A percentile compares a stretch with the other conserved stretches of the same genome.
These are phyloP conservation scores for Ciconia nigra DNA, from an alignment of 2,797 vertebrate species.

Conservation along the genomic window DNA sequence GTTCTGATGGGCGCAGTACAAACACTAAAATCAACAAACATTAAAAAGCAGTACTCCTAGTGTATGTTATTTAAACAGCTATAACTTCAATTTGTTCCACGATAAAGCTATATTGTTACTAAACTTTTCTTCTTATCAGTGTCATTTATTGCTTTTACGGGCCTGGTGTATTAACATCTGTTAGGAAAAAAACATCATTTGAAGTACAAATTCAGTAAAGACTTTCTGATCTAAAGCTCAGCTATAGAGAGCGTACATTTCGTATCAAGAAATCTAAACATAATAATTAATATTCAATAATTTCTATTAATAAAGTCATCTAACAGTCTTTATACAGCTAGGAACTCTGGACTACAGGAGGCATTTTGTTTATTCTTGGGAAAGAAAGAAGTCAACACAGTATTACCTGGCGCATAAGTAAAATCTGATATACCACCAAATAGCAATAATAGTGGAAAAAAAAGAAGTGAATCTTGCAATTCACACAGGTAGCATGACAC, in stretches of 20 bases:
- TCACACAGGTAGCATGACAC: background rate
- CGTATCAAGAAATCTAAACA: background rate
- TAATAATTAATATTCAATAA: background rate
- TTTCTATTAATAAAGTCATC: background rate
- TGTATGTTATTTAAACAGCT: background rate
- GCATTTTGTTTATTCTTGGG: background rate
- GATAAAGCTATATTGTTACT: background rate
- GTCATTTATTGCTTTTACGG: background rate
- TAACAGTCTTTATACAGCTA: background rate
- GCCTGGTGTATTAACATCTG: background rate
- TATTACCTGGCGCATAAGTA: background rate
- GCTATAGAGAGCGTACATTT: background rate
- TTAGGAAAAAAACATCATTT: background rate
- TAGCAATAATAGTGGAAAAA: background rate
- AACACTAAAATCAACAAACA: constrained; percentile 12
- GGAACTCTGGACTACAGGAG: background rate
- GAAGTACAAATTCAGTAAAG: background rate
- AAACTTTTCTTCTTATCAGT: background rate
- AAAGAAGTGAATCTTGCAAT: background rate
- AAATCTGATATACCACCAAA: background rate
- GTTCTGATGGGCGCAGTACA: constrained; percentile 53
- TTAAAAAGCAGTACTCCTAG: background rate
- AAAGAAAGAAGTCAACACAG: background rate
- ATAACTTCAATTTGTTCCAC: background rate
- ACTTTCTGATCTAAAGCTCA: background rate